Percentiles rank a stretch among this genome's conserved stretches.
phyloP scores from a whole-genome alignment of 2,113 vertebrate genomes.

The Columba janthina region DNA sequence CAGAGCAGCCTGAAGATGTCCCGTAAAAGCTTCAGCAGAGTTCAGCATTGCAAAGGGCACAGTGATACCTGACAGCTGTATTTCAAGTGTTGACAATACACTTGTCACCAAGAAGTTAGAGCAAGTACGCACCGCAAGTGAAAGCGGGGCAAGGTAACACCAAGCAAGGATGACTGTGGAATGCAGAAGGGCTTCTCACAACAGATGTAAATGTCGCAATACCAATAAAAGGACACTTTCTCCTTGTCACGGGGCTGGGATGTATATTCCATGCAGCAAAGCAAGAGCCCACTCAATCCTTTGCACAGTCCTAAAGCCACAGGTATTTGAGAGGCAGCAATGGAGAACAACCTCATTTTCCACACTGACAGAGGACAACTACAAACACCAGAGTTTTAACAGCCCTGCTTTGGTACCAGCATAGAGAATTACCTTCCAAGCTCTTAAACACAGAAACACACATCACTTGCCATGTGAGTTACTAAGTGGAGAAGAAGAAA shows the following conservation, averaged over 20 bases:
- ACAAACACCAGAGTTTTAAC: background rate
- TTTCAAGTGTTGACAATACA: background rate
- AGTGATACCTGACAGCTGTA: background rate
- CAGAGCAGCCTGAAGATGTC: background rate
- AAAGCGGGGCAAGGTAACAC: background rate
- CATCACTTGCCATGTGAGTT: background rate
- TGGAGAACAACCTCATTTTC: background rate
- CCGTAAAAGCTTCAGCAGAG: slow-evolving; percentile 13
- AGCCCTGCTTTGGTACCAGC: background rate
- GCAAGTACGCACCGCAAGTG: background rate
- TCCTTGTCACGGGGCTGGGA: background rate
- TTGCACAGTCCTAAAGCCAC: background rate
- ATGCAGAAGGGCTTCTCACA: background rate
- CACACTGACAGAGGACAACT: background rate
- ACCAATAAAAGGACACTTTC: background rate
- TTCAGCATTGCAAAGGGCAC: background rate
- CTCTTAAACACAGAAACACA: background rate
- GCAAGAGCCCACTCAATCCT: background rate
- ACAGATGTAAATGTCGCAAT: background rate
- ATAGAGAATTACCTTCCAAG: background rate
- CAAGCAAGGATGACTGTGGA: background rate
- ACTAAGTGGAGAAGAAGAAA: background rate
- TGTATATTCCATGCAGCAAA: background rate
- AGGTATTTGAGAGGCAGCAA: background rate
- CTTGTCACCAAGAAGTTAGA: background rate